These are phyloP conservation scores for Serilophus lunatus DNA, from an alignment of 2,113 vertebrate species.

Conservation along the genomic window DNA sequence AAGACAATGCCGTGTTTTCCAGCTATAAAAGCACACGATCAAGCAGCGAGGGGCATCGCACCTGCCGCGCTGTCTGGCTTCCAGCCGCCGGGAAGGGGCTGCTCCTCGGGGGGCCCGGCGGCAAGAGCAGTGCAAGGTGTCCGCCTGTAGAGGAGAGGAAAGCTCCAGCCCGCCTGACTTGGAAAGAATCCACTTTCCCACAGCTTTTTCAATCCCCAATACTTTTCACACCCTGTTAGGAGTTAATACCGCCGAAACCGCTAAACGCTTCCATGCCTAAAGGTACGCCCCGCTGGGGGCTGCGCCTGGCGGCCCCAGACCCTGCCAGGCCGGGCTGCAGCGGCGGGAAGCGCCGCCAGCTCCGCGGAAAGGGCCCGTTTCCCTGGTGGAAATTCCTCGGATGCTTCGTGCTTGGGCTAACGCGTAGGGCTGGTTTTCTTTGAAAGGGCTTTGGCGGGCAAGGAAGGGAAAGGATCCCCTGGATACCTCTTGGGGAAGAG, in stretches of 20 bases:
- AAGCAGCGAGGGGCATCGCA: not conserved
- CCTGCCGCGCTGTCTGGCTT: not conserved
- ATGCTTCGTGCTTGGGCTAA: not conserved
- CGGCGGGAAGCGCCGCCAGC: not conserved
- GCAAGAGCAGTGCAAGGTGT: not conserved
- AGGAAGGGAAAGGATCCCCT: not conserved
- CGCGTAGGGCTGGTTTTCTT: not conserved
- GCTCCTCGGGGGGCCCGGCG: not conserved
- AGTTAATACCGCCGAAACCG: constrained; percentile 58
- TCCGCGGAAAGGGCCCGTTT: not conserved
- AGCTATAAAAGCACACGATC: not conserved
- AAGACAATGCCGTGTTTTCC: not conserved
- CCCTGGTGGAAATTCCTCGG: not conserved
- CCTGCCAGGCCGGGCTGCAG: not conserved
- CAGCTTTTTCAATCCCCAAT: constrained; percentile 65
- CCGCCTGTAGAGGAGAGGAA: not conserved
- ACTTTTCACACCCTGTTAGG: constrained; percentile 74
- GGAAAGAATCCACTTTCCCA: constrained; percentile 69
- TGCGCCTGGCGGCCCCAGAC: not conserved
- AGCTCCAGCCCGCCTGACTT: not conserved
- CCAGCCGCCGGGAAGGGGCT: not conserved
- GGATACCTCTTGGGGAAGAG: not conserved
- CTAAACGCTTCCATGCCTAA: constrained; percentile 60
- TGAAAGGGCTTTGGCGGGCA: not conserved
- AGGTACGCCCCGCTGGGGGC: not conserved